These are phyloP conservation scores for Drosophila jambulina DNA, from an alignment of 1,140 invertebrate genomes.

Conservation along the genomic window DNA sequence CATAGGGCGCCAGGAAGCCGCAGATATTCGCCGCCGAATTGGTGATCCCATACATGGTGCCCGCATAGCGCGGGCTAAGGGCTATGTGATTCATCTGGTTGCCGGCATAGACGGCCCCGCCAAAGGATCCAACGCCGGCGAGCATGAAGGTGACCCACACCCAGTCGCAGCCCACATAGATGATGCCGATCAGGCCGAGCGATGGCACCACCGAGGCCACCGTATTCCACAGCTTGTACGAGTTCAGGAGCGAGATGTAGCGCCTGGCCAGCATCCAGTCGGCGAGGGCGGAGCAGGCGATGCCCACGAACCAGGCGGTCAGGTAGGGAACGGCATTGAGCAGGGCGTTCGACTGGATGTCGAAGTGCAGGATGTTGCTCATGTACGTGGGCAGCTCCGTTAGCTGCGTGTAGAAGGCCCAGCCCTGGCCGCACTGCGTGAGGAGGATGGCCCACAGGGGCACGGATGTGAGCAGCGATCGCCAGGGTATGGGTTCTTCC, in stretches of 20 bases:
- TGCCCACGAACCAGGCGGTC: constrained; percentile 89
- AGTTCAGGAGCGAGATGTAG: constrained; percentile 88
- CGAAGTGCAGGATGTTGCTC: constrained; percentile 95
- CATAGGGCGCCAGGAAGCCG: constrained; percentile 93
- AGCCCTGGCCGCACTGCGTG: constrained; percentile 96
- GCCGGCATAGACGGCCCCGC: constrained; percentile 91
- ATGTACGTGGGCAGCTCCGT: constrained; percentile 98
- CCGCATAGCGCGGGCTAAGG: constrained; percentile 93
- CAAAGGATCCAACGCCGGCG: constrained; percentile 89
- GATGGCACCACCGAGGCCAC: constrained; percentile 91
- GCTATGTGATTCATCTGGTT: constrained; percentile 96
- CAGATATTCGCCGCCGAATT: constrained; percentile 95
- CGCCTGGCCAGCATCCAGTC: constrained; percentile 89
- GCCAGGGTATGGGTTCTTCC: constrained; percentile 88
- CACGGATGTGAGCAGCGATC: constrained; percentile 90
- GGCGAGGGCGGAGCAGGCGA: constrained; percentile 89
- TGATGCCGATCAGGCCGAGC: constrained; percentile 90
- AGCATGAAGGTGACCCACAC: constrained; percentile 90
- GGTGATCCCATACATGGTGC: constrained; percentile 95
- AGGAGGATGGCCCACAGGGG: constrained; percentile 95
- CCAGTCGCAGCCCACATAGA: constrained; percentile 91
- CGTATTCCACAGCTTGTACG: constrained; percentile 92
- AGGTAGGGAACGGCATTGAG: constrained; percentile 93
- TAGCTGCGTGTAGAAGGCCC: constrained; percentile 97
- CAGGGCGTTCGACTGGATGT: constrained; percentile 93